Evolutionary conservation across 2,113 vertebrate species (phyloP).

Genomic region (Tachycineta bicolor): DNA sequence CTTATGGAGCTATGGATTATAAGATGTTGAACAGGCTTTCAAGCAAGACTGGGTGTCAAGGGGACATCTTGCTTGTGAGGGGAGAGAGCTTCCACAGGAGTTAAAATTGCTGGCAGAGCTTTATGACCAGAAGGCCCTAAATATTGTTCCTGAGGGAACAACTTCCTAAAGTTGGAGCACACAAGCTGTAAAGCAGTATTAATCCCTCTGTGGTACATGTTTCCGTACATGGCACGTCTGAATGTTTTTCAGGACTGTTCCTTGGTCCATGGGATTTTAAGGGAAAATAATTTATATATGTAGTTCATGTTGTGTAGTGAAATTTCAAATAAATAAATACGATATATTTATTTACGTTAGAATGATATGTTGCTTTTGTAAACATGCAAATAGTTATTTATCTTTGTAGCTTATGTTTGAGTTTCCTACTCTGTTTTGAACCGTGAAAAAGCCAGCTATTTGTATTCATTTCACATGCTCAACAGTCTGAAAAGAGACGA

Average conservation of each 20-base stretch:
- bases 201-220: neutral
- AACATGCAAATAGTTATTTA: neutral
- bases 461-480: neutral
- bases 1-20: neutral
- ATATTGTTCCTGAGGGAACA: neutral
- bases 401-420: neutral
- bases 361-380: neutral
- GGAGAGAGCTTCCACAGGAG: neutral
- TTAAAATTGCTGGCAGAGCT: neutral
- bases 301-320: neutral
- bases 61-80: neutral
- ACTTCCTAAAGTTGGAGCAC: neutral
- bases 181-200: neutral
- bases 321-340: neutral
- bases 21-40: neutral
- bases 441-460: neutral
- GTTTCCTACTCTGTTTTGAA: neutral
- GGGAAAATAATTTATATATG: neutral
- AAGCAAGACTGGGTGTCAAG: neutral
- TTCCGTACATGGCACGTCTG: accelerated
- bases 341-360: neutral
- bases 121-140: neutral
- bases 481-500: neutral
- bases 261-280: neutral
- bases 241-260: neutral